Evolutionary conservation across 2,888 invertebrate species (phyloP), one percentile per base, ranked within the genome.

Genomic region (Drosophila rubida): DNA sequence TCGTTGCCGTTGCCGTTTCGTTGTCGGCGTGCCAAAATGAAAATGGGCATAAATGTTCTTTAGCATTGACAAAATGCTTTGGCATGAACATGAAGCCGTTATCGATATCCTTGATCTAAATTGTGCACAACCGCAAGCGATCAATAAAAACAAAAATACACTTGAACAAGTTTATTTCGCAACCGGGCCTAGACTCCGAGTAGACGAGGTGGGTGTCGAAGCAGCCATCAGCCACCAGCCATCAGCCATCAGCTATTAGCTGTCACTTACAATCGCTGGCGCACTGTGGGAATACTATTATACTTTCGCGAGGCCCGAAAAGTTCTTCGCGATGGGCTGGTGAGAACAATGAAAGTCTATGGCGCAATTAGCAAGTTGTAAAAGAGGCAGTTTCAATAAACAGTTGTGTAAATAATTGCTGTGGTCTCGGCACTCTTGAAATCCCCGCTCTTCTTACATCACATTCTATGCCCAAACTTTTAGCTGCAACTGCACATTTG

Each of bases 61-160:
- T 66, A 70, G 75, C 81, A 81, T 81, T 87, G 87, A 89, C 88
- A 87, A 87, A 87, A 88, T 76, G 87, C 60, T 84, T 78, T 69
- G 82, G 83, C 77, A 87, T 79, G 68, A 82, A 68, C 85, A 83
- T 80, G 76, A 62, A 73, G 66, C 62, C 81, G 68, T 89, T 89
- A 87, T 89, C 87, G 81, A 75, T 80, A 87, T 87, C 87, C 87
- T 89, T 88, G 88, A 87, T 87, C 87, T 87, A 87, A 87, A 87
- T 87, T 87, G 87, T 75, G 87, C 89, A 87, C 81, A 88, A 87
- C 88, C 89, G 88, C 89, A 83, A 83, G 79, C 89, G 80, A 87
- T 87, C 89, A 87, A 87, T 87, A 81, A 82, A 79, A 54, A 57
- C 69, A 66, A 83, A 66, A 83, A 60, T 55, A 68, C 60, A 51